phyloP scores from a whole-genome alignment of 2,797 vertebrate genomes.

The Jordanella pulchra region DNA sequence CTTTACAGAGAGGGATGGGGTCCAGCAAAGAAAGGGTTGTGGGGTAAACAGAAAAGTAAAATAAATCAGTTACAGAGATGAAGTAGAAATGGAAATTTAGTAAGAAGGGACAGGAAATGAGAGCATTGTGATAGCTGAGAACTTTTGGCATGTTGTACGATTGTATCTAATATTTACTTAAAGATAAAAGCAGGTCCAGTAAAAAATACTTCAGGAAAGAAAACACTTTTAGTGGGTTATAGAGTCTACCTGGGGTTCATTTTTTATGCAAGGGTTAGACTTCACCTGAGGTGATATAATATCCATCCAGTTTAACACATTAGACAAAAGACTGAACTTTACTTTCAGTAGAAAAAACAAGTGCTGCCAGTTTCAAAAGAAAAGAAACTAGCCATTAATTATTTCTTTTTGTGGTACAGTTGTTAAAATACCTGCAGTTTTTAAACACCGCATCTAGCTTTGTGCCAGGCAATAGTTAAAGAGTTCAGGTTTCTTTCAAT shows the following conservation, averaged over 20 bases:
- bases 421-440: background rate
- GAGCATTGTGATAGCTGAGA: background rate
- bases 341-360: slow-evolving; percentile 10
- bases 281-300: slow-evolving; percentile 7
- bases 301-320: slow-evolving; percentile 14
- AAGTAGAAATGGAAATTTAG: slow-evolving; percentile 5
- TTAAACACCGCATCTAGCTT: background rate
- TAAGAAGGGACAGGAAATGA: slow-evolving; percentile 5
- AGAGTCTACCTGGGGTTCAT: background rate
- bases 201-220: background rate
- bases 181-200: background rate
- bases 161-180: background rate
- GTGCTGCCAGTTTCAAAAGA: slow-evolving; percentile 13
- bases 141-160: background rate
- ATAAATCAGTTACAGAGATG: slow-evolving; percentile 27
- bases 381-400: slow-evolving; percentile 15
- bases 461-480: slow-evolving; percentile 4
- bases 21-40: slow-evolving; percentile 28
- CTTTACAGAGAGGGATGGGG: slow-evolving; percentile 35
- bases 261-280: slow-evolving; percentile 17
- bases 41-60: slow-evolving; percentile 28
- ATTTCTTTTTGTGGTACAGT: background rate
- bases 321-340: slow-evolving; percentile 14
- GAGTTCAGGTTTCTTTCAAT: background rate
- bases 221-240: background rate